Evolutionary conservation across 2,797 vertebrate genomes (phyloP).

Genomic region (Melanotaenia nigrans): DNA sequence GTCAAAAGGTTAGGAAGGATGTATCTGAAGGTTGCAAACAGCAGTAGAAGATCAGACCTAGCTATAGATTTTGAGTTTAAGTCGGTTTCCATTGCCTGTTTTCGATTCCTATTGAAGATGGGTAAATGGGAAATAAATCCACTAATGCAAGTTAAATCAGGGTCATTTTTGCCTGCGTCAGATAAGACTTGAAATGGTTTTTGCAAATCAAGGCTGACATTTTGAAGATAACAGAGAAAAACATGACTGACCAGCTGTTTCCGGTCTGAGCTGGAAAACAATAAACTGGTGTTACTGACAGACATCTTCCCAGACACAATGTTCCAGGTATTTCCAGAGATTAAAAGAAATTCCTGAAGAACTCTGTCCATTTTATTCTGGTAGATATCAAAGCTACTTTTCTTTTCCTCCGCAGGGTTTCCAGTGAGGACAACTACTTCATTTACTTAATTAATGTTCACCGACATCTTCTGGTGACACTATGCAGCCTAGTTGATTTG

Average conservation of each 20-base stretch:
- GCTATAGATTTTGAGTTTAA: not conserved
- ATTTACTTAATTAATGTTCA: not conserved
- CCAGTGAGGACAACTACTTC: not conserved
- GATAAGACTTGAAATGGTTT: not conserved
- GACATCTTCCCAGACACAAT: not conserved
- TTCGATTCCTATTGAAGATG: not conserved
- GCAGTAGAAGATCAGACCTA: not conserved
- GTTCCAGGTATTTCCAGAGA: not conserved
- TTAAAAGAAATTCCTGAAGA: not conserved
- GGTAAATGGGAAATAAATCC: not conserved
- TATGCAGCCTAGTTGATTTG: not conserved
- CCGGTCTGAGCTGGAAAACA: not conserved
- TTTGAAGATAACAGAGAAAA: not conserved
- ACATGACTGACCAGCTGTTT: not conserved
- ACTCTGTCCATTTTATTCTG: not conserved
- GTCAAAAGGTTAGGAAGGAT: constrained; percentile 31
- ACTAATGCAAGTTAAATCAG: not conserved
- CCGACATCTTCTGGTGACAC: not conserved
- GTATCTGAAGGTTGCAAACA: constrained; percentile 29
- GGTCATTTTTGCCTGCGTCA: not conserved
- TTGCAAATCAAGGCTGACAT: not conserved
- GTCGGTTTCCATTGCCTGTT: not conserved
- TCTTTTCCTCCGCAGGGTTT: not conserved
- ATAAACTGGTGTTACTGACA: not conserved
- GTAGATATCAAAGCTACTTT: not conserved